Percentiles rank a stretch among this genome's conserved stretches.
These are phyloP conservation scores for Gopherus flavomarginatus DNA, from an alignment of 2,113 vertebrate species.

Conservation along the genomic window DNA sequence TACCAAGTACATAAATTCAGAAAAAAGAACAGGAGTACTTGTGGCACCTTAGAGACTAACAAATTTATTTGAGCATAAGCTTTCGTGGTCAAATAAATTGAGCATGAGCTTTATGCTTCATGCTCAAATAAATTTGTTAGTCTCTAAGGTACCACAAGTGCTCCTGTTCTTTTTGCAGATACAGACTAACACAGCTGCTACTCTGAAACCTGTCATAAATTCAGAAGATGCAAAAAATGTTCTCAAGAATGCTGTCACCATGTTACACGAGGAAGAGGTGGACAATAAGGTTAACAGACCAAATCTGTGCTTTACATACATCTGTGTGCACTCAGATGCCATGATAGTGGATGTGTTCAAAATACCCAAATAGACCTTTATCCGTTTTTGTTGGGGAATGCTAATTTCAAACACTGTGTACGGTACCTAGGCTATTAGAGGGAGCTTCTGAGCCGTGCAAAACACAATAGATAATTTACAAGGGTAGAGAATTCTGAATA, in stretches of 20 bases:
- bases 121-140: too few relatives aligned
- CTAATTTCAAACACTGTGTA: neutral
- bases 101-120: too few relatives aligned
- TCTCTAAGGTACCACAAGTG: too few relatives aligned
- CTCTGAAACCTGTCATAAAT: too few relatives aligned
- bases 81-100: too few relatives aligned
- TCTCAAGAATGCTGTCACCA: neutral
- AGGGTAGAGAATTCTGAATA: neutral
- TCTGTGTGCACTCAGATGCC: neutral
- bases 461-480: accelerated
- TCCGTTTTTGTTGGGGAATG: neutral
- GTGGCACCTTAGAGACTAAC: too few relatives aligned
- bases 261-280: neutral
- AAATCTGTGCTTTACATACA: neutral
- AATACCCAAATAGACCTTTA: neutral
- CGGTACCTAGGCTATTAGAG: neutral
- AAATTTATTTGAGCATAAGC: too few relatives aligned
- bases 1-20: neutral
- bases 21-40: too few relatives aligned
- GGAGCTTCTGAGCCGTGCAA: neutral
- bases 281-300: neutral
- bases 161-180: too few relatives aligned
- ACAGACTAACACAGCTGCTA: too few relatives aligned
- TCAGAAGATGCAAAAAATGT: neutral
- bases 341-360: neutral